phyloP scores from a whole-genome alignment of 2,797 vertebrate genomes.

The Apogon hyalosoma region DNA sequence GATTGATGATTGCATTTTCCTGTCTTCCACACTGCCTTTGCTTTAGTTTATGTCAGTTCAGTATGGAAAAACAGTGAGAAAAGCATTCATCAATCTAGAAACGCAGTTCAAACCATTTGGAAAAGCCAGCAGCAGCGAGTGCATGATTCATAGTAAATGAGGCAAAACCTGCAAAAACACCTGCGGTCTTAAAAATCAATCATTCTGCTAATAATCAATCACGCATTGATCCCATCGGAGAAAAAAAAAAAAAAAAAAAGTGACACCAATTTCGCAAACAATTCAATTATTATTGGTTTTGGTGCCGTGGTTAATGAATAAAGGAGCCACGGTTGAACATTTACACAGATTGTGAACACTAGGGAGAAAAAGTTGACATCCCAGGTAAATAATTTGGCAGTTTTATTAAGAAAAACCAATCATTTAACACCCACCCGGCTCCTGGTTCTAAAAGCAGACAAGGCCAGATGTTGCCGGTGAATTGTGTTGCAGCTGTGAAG shows the following conservation, averaged over 20 bases:
- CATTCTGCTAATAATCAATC: constrained; percentile 43
- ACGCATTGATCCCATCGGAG: constrained; percentile 19
- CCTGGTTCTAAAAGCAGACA: constrained; percentile 41
- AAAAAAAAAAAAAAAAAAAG: background rate
- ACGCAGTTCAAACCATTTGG: constrained; percentile 25
- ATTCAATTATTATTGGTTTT: background rate
- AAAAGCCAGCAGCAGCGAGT: constrained; percentile 18
- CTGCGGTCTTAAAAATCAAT: constrained; percentile 38
- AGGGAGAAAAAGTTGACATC: constrained; percentile 34
- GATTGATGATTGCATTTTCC: constrained; percentile 5
- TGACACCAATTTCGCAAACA: constrained; percentile 31
- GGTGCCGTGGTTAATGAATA: constrained; percentile 8
- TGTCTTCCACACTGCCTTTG: background rate
- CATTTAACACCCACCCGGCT: constrained; percentile 39
- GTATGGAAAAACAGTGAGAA: constrained; percentile 1
- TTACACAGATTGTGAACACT: constrained; percentile 2
- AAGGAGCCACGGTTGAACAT: constrained; percentile 9
- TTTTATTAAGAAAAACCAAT: constrained; percentile 37
- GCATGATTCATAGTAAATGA: constrained; percentile 43
- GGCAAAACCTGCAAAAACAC: constrained; percentile 32
- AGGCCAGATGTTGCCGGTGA: constrained; percentile 68
- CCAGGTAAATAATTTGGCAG: constrained; percentile 55
- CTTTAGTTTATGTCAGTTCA: background rate
- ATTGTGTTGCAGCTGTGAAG: constrained; percentile 58
- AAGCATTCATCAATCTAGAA: constrained; percentile 24